Evolutionary conservation across 2,888 invertebrate genomes (phyloP).

Genomic region (Xanthostigma xanthostigma): DNA sequence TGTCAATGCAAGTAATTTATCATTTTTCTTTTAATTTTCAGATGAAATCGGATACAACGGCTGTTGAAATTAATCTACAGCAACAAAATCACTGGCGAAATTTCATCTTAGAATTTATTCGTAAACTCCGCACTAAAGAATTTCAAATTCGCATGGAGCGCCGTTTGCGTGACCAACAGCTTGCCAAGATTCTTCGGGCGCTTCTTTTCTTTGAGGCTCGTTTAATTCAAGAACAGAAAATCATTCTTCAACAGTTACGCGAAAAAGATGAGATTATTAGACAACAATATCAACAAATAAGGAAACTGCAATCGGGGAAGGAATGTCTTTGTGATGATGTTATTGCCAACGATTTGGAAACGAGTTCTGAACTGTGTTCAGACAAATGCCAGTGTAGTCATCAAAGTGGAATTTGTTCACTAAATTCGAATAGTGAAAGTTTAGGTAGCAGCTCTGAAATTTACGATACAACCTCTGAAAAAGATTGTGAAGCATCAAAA

Average conservation of each 20-base stretch:
- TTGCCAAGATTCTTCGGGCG: constrained; percentile 53
- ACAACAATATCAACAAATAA: constrained; percentile 52
- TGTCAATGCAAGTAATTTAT: too few species aligned
- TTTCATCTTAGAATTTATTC: constrained; percentile 47
- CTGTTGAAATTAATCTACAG: constrained; percentile 17
- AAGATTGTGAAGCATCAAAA: constrained; percentile 10
- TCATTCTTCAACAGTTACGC: constrained; percentile 47
- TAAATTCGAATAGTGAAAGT: constrained; percentile 27
- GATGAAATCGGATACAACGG: too few species aligned
- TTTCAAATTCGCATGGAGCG: constrained; percentile 43
- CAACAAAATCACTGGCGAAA: constrained; percentile 52
- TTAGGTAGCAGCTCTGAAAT: constrained; percentile 28
- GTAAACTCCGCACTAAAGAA: constrained; percentile 42
- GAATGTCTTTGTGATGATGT: constrained; percentile 21
- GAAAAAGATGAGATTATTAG: constrained; percentile 59
- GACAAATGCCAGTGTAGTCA: constrained; percentile 20
- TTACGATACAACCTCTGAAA: constrained; percentile 25
- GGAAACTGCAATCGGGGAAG: constrained; percentile 38
- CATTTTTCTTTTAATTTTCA: too few species aligned
- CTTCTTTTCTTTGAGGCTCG: constrained; percentile 56
- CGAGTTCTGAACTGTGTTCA: constrained; percentile 26
- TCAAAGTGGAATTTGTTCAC: constrained; percentile 15
- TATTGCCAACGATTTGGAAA: constrained; percentile 23
- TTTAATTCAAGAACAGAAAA: constrained; percentile 55
- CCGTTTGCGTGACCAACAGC: constrained; percentile 50